Percentiles rank a stretch among this genome's conserved stretches.
phyloP scores from a whole-genome alignment of 2,888 invertebrate genomes.

The Pyrrhosoma nymphula region DNA sequence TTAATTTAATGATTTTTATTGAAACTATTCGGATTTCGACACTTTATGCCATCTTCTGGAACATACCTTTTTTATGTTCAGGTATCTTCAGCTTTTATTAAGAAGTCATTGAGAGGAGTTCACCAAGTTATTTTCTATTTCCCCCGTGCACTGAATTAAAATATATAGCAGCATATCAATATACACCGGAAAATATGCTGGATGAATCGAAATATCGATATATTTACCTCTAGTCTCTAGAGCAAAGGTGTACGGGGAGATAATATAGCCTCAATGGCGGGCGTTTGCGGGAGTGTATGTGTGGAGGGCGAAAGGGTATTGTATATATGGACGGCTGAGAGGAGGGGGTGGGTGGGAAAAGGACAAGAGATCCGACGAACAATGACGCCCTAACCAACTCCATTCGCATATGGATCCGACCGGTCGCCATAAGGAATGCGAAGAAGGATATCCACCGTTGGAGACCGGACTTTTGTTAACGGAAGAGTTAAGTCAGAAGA shows the following conservation, averaged over 20 bases:
- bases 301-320: neutral
- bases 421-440: neutral
- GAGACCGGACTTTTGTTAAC: neutral
- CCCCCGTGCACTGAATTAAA: too few species aligned
- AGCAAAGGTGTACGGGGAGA: neutral
- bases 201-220: too few species aligned
- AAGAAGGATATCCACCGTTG: neutral
- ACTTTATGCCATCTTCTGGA: too few species aligned
- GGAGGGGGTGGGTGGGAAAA: neutral
- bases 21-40: too few species aligned
- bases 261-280: neutral
- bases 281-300: neutral
- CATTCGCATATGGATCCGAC: neutral
- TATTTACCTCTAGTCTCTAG: too few species aligned
- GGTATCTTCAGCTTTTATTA: too few species aligned
- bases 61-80: too few species aligned
- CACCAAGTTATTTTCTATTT: too few species aligned
- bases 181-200: too few species aligned
- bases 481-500: neutral
- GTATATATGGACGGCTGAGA: neutral
- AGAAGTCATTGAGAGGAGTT: too few species aligned
- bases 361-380: neutral
- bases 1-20: too few species aligned
- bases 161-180: too few species aligned
- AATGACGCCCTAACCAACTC: conserved; percentile 22